These are phyloP conservation scores for Steinernema scapterisci DNA, from an alignment of 2,888 invertebrate species.

Conservation along the genomic window DNA sequence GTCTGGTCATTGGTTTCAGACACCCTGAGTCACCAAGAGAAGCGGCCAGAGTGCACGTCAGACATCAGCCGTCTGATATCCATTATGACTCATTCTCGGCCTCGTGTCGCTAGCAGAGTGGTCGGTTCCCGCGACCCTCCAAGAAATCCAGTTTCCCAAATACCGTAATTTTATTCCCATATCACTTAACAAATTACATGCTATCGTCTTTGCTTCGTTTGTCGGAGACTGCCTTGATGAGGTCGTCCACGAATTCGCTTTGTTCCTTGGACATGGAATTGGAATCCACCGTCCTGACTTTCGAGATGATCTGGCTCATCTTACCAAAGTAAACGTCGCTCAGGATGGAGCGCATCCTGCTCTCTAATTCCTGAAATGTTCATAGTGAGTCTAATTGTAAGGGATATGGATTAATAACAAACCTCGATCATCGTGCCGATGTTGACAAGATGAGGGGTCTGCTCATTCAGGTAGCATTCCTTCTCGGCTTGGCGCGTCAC, in stretches of 20 bases:
- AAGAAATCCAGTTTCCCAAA: no score
- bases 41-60: no score
- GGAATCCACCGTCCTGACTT: slow-evolving; percentile 82
- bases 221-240: slow-evolving; percentile 78
- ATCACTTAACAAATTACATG: neutral
- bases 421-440: slow-evolving; percentile 95
- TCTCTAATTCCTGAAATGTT: slow-evolving; percentile 93
- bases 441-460: slow-evolving; percentile 95
- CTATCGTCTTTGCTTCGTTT: slow-evolving; percentile 19
- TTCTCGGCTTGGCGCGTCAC: slow-evolving; percentile 91
- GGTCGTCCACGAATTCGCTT: slow-evolving; percentile 82
- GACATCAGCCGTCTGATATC: no score
- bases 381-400: no score
- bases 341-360: slow-evolving; percentile 94
- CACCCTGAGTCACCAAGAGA: no score
- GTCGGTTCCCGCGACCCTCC: no score
- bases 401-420: no score
- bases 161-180: no score
- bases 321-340: slow-evolving; percentile 99
- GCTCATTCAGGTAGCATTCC: slow-evolving; percentile 86
- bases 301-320: slow-evolving; percentile 96
- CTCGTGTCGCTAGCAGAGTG: no score
- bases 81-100: no score
- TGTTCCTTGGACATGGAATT: slow-evolving; percentile 83
- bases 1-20: no score